phyloP scores from a whole-genome alignment of 1,140 invertebrate genomes.

The Drosophila chauvacae region DNA sequence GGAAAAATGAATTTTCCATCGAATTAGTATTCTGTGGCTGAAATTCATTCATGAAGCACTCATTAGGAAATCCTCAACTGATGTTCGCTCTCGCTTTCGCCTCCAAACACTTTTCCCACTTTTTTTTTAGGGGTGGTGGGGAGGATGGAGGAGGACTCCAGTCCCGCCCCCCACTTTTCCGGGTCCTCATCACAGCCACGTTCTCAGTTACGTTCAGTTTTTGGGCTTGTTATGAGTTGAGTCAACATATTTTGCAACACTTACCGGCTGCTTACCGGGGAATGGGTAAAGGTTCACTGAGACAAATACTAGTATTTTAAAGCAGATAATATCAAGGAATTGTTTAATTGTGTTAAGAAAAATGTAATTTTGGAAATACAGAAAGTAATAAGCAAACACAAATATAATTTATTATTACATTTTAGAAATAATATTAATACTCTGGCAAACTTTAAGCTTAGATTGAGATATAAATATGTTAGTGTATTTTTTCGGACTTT shows the following conservation, averaged over 20 bases:
- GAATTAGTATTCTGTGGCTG: slow-evolving; percentile 84
- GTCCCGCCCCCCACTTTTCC: slow-evolving; percentile 9
- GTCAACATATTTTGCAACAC: slow-evolving; percentile 84
- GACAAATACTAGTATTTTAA: not conserved
- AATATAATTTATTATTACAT: not conserved
- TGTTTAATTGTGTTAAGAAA: not conserved
- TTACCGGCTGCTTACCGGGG: slow-evolving; percentile 64
- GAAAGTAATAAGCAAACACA: not conserved
- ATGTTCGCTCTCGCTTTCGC: slow-evolving; percentile 33
- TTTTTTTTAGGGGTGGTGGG: slow-evolving; percentile 1
- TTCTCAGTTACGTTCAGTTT: slow-evolving; percentile 55
- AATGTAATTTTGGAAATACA: not conserved
- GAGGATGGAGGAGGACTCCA: not conserved
- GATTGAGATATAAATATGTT: too few species aligned
- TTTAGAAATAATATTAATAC: too few species aligned
- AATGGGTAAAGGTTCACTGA: slow-evolving; percentile 15
- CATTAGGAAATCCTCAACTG: slow-evolving; percentile 82
- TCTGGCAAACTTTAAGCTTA: too few species aligned
- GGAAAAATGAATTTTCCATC: slow-evolving; percentile 85
- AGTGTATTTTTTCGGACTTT: not conserved
- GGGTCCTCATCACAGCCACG: slow-evolving; percentile 38
- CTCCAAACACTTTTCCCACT: slow-evolving; percentile 10
- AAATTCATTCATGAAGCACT: slow-evolving; percentile 84
- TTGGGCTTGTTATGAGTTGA: slow-evolving; percentile 81
- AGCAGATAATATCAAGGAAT: too few species aligned